Base-by-base conservation (phyloP, 1,140 invertebrate genomes). In the Drosophila littoralis region DNA sequence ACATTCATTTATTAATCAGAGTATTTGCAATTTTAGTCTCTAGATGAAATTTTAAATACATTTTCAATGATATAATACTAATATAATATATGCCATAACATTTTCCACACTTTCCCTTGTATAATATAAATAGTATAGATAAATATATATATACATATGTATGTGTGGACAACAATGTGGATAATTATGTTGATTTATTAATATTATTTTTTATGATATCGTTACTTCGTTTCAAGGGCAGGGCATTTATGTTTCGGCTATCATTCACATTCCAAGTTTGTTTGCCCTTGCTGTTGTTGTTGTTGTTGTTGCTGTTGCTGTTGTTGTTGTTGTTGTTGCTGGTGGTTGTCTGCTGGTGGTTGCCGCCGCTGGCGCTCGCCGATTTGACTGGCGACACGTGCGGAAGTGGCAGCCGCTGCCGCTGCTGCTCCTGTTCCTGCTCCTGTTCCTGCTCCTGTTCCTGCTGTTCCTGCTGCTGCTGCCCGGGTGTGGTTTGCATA, bases 341-440 rank as follows among this genome's bases (percentile, higher is more conserved):
- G 65, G 60, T 75, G 63, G 60, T 42, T 52, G 46, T 33, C 28
- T 35, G 51, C 43, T 67, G 42, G 52, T 46, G 71, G 65, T 64
- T 71, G 59, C 32, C 35, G 48, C 32, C 12, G 40, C 65, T 68
- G 80, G 35, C 64, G 65, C 51, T 65, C 59, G 63, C 50, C 65
- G 79, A 75, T 79, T 81, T 81, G 79, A 76, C 79, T 79, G 72
- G 7, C 55, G 76, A 66, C 81, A 84, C 81, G 81, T 84, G 81
- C 66, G 66, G 40, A 40, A 52, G 38, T 22, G 57, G 22, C 22
- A 28, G 22, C 45, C 9, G 55, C 63, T 43, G 57, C 69, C 33
- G 45, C 66, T 17, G n/a, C 52, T 54, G 42, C 32, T 43, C 15
- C 40, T 43, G 15, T 8, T 35, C 1, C 52, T 35, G 28, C 28